These are phyloP conservation scores for Shargacucullia verbasci DNA, from an alignment of 2,888 invertebrate genomes.

Conservation along the genomic window DNA sequence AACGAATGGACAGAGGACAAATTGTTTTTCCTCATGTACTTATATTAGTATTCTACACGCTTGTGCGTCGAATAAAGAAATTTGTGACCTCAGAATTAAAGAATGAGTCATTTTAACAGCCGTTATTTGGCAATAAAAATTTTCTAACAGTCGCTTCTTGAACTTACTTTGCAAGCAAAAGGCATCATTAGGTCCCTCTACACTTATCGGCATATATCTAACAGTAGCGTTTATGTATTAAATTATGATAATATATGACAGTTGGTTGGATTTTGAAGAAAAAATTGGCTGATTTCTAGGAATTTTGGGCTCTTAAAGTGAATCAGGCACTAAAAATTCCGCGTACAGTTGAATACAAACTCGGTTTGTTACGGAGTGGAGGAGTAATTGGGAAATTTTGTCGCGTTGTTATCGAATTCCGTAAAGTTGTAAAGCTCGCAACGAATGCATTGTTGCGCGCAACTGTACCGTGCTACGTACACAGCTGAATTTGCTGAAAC, in stretches of 20 bases:
- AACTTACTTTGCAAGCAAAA: conserved; percentile 66
- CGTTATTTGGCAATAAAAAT: conserved; percentile 81
- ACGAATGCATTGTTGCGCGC: conserved; percentile 28
- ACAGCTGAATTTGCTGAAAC: conserved; percentile 2
- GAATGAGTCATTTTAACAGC: conserved; percentile 80
- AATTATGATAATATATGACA: conserved; percentile 45
- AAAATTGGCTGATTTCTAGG: conserved; percentile 36
- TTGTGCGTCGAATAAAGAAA: conserved; percentile 70
- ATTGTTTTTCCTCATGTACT: conserved; percentile 71
- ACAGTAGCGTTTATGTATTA: conserved; percentile 49
- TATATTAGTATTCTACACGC: conserved; percentile 75
- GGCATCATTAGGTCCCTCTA: conserved; percentile 56
- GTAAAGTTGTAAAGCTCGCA: conserved; percentile 40
- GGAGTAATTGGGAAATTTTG: conserved; percentile 40
- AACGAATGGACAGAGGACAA: conserved; percentile 64
- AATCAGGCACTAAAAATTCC: conserved; percentile 45
- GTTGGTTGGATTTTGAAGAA: conserved; percentile 30
- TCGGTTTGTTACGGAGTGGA: neutral
- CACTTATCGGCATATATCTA: conserved; percentile 39
- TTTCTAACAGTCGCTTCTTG: conserved; percentile 67
- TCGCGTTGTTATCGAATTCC: conserved; percentile 25
- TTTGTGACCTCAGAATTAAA: conserved; percentile 76
- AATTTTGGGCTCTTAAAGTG: conserved; percentile 26
- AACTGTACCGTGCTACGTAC: conserved; percentile 19
- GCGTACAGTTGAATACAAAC: conserved; percentile 16